A percentile compares a stretch with the other conserved stretches of the same genome.
phyloP scores from a whole-genome alignment of 1,140 invertebrate genomes.

The Pseudomyrmex sp. region DNA sequence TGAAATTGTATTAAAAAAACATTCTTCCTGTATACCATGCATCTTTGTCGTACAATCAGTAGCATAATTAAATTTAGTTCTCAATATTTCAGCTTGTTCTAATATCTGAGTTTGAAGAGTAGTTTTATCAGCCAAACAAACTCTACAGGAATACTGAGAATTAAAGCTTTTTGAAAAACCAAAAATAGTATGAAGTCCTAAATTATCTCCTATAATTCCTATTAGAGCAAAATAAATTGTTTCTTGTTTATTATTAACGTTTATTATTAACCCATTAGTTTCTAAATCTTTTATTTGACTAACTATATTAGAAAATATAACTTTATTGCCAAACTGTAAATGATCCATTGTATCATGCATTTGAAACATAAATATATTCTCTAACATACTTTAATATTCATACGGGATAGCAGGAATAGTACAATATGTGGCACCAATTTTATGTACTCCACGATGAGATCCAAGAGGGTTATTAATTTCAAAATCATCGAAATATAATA shows the following conservation, averaged over 20 bases:
- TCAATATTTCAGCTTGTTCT: conserved; percentile 5
- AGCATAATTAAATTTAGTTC: neutral
- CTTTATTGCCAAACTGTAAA: conserved; percentile 15
- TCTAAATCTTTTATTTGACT: neutral
- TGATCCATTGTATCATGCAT: conserved; percentile 17
- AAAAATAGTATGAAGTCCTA: conserved; percentile 30
- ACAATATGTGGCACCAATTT: conserved; percentile 20
- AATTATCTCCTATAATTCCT: conserved; percentile 20
- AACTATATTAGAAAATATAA: neutral
- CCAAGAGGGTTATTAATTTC: conserved; percentile 27
- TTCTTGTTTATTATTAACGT: conserved; percentile 3
- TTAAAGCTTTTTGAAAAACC: conserved; percentile 27
- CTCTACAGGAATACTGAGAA: conserved; percentile 1
- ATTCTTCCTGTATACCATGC: conserved; percentile 15
- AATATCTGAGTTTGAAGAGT: conserved; percentile 14
- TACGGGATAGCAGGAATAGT: neutral
- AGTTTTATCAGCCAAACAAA: neutral
- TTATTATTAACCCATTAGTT: conserved; percentile 12
- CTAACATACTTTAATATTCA: neutral
- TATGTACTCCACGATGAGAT: conserved; percentile 1
- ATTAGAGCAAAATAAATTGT: conserved; percentile 8
- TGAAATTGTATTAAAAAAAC: conserved; percentile 22
- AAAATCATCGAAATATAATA: conserved; percentile 8
- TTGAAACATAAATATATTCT: conserved; percentile 11
- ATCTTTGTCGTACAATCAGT: neutral